Percentiles rank a stretch among this genome's conserved stretches.
These are phyloP conservation scores for Noctua janthe DNA, from an alignment of 2,888 invertebrate genomes.

Conservation along the genomic window DNA sequence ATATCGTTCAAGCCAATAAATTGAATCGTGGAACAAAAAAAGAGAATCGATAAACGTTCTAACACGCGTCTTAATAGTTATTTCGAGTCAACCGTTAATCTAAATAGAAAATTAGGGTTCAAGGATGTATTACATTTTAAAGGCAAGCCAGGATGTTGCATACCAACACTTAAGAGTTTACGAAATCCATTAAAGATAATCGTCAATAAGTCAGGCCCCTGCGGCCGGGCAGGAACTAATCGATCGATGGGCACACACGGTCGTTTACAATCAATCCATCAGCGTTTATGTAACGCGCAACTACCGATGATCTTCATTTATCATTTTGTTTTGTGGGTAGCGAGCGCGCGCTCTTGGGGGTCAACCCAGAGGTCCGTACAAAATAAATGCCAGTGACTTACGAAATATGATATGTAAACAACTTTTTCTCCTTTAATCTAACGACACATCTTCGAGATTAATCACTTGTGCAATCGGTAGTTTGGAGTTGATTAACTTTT, in stretches of 20 bases:
- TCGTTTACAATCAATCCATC: conserved; percentile 90
- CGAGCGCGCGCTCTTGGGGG: conserved; percentile 84
- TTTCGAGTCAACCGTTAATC: conserved; percentile 76
- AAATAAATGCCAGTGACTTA: conserved; percentile 80
- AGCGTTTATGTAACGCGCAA: conserved; percentile 88
- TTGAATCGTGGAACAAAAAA: conserved; percentile 50
- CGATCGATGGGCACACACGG: conserved; percentile 87
- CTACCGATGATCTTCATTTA: conserved; percentile 89
- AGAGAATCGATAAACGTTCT: conserved; percentile 68
- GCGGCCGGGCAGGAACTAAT: conserved; percentile 85
- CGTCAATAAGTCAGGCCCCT: conserved; percentile 83
- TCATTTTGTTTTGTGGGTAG: conserved; percentile 89
- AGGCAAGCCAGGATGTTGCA: conserved; percentile 78
- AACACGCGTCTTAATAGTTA: conserved; percentile 73
- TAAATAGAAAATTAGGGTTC: conserved; percentile 80
- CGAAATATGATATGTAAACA: conserved; percentile 83
- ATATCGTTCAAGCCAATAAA: conserved; percentile 62
- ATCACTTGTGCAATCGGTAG: conserved; percentile 69
- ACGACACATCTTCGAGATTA: conserved; percentile 70
- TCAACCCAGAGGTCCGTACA: conserved; percentile 78
- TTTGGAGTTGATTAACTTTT: conserved; percentile 69
- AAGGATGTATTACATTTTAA: conserved; percentile 79
- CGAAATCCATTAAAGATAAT: conserved; percentile 89
- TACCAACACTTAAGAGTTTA: conserved; percentile 84
- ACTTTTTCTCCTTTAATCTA: conserved; percentile 75